Evolutionary conservation across 2,888 invertebrate species (phyloP).

Genomic region (Rambutsinella grinnellia): DNA sequence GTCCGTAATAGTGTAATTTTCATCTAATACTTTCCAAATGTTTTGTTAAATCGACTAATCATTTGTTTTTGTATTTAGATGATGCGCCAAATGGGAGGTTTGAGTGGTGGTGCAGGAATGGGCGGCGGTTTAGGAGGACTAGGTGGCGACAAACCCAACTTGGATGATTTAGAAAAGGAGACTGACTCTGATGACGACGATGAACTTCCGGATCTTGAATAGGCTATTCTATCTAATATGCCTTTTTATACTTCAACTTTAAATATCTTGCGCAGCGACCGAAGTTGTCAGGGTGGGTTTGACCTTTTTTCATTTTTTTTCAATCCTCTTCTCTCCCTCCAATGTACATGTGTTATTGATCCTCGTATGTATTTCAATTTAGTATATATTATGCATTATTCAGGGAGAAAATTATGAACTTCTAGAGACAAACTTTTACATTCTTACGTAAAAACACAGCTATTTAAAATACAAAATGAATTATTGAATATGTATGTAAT

Average conservation of each 20-base stretch:
- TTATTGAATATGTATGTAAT: neutral
- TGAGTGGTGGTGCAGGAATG: conserved; percentile 69
- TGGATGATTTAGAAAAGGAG: conserved; percentile 79
- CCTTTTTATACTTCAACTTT: conserved; percentile 44
- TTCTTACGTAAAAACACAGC: neutral
- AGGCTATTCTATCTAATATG: conserved; percentile 66
- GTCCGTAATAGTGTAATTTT: conserved; percentile 9
- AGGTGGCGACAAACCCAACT: conserved; percentile 76
- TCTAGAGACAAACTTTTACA: neutral
- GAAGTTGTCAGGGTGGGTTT: conserved; percentile 27
- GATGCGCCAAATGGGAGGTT: conserved; percentile 81
- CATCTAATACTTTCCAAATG: neutral
- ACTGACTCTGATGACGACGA: conserved; percentile 81
- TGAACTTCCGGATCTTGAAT: conserved; percentile 82
- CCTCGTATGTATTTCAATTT: neutral
- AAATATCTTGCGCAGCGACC: conserved; percentile 33
- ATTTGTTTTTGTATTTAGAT: conserved; percentile 70
- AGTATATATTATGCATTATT: too few relatives aligned
- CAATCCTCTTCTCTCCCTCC: neutral
- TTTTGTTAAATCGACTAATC: conserved; percentile 3
- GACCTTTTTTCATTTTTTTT: conserved; percentile 6
- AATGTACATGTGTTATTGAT: neutral
- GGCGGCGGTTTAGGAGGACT: conserved; percentile 44
- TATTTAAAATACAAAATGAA: too few relatives aligned
- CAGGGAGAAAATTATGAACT: too few relatives aligned